Base-by-base conservation (phyloP, 2,113 vertebrate species). In the Picathartes gymnocephalus region DNA sequence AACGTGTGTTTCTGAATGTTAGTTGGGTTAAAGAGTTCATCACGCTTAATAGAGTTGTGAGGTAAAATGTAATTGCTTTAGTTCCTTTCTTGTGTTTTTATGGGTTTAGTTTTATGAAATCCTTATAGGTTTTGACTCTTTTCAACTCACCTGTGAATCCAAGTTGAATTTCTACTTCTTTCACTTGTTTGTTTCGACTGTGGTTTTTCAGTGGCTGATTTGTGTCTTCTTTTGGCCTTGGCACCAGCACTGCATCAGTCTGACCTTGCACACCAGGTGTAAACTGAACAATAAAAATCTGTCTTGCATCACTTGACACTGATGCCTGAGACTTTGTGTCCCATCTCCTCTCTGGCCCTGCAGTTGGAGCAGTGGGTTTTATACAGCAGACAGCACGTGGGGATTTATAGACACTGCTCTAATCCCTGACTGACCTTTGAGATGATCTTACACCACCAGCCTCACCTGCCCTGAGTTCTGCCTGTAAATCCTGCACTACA, bases 1-100 rank as follows among this genome's bases (percentile, higher is more conserved):
- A 89, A 66, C 0, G 1, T 0, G 0, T 4, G 0, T 9, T 66
- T 27, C 30, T 44, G 30, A 77, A 8, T 33, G 14, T 54, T 39
- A 35, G 16, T 19, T 68, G 66, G 10, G 8, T 57, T 72, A 5
- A 30, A 56, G 6, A 25, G 25, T 44, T 79, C 22, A 14, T 85
- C 35, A 4, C 21, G 33, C 7, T 51, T 62, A 8, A 2, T 22
- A 18, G 71, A 82, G 40, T n/a, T 87, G 27, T 3, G 16, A 81
- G 30, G 9, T 68, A 47, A 77, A 57, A 16, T 5, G 4, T 4
- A 17, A 8, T 14, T 51, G 13, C 7, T 71, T 3, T 17, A 64
- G 5, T 42, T 88, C 18, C 16, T 47, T 74, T 37, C 33, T 54
- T 24, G 1, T 64, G 21, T 56, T 2, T 53, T 58, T 84, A 56